Evolutionary conservation across 2,113 vertebrate species (phyloP).

Genomic region (Neogobius melanostomus): DNA sequence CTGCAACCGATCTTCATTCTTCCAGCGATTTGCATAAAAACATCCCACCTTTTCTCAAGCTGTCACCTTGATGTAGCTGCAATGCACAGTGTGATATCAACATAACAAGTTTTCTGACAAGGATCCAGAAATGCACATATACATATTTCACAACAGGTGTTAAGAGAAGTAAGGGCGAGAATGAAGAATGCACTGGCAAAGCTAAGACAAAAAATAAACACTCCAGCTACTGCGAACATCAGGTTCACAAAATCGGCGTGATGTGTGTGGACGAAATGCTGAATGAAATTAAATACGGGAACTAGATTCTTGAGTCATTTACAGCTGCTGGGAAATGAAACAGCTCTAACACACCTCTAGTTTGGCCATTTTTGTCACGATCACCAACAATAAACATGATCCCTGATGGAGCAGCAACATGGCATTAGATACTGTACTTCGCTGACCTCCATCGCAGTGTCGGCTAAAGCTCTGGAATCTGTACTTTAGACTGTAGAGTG

Average conservation of each 20-base stretch:
- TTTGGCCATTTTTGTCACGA: no score
- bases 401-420: no score
- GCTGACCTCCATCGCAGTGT: no score
- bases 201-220: conserved; percentile 19
- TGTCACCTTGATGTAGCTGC: conserved; percentile 68
- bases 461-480: no score
- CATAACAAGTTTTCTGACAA: conserved; percentile 68
- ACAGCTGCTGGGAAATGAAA: neutral
- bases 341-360: no score
- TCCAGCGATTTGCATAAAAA: conserved; percentile 56
- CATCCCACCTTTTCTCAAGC: conserved; percentile 60
- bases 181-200: conserved; percentile 20
- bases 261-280: conserved; percentile 1
- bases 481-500: no score
- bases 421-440: no score
- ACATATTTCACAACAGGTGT: conserved; percentile 73
- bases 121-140: conserved; percentile 65
- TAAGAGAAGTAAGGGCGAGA: conserved; percentile 27
- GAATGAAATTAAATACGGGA: neutral
- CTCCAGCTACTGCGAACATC: neutral
- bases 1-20: conserved; percentile 32
- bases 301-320: neutral
- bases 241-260: conserved; percentile 11
- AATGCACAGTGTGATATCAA: conserved; percentile 62
- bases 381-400: no score